phyloP scores from a whole-genome alignment of 2,113 vertebrate genomes.

The Silurus asotus region DNA sequence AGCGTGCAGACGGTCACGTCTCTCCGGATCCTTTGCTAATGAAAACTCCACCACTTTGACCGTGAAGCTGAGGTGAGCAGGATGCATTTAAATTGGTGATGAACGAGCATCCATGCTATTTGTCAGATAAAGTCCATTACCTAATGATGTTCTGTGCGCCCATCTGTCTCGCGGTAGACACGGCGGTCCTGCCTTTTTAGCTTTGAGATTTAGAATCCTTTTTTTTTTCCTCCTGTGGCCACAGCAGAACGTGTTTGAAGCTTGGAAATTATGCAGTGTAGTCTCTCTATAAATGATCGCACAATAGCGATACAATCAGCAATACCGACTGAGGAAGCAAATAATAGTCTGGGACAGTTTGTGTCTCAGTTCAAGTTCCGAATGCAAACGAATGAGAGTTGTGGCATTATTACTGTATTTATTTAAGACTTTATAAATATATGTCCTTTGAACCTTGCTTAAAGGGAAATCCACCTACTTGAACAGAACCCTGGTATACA shows the following conservation, averaged over 20 bases:
- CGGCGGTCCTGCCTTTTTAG: constrained; percentile 3
- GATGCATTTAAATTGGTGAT: constrained; percentile 34
- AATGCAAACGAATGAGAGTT: background rate
- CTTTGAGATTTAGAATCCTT: constrained; percentile 25
- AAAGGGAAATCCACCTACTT: constrained; percentile 18
- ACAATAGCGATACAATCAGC: constrained; percentile 10
- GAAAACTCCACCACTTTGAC: constrained; percentile 22
- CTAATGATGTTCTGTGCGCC: constrained; percentile 46
- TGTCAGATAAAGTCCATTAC: constrained; percentile 53
- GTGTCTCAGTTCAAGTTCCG: background rate
- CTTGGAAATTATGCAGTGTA: constrained; percentile 30
- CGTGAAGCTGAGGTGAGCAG: constrained; percentile 4
- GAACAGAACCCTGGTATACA: constrained; percentile 22
- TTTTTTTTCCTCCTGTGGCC: background rate
- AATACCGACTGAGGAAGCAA: background rate
- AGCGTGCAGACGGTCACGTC: constrained; percentile 40
- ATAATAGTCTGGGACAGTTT: background rate
- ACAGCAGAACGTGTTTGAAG: background rate
- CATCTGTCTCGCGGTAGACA: constrained; percentile 17
- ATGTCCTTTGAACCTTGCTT: constrained; percentile 7
- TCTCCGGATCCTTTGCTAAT: constrained; percentile 32
- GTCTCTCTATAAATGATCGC: constrained; percentile 33
- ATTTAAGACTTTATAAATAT: background rate
- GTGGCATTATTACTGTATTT: background rate
- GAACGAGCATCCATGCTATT: constrained; percentile 32